Evolutionary conservation across 1,140 invertebrate species (phyloP).

Genomic region (Coelopa frigida): DNA sequence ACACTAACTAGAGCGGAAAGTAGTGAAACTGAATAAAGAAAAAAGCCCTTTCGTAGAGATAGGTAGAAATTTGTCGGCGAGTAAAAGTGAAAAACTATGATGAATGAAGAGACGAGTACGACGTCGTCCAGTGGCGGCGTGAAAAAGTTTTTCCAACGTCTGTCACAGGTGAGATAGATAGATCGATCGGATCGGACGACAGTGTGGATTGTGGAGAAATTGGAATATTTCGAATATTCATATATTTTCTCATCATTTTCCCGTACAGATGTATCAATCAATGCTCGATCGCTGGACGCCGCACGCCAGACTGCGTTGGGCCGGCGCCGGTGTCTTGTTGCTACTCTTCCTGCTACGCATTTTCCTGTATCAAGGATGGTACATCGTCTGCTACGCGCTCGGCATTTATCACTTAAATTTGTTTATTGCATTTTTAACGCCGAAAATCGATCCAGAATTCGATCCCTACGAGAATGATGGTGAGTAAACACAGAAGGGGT

Average conservation of each 20-base stretch:
- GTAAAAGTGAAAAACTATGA: slow-evolving; percentile 21
- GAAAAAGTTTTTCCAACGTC: slow-evolving; percentile 35
- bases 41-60: not conserved
- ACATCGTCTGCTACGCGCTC: slow-evolving; percentile 97
- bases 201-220: no score
- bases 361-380: slow-evolving; percentile 82
- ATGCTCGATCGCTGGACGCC: slow-evolving; percentile 60
- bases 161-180: slow-evolving; percentile 33
- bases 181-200: not conserved
- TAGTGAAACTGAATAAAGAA: slow-evolving; percentile 2
- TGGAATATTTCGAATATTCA: not conserved
- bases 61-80: no score
- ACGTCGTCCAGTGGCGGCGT: slow-evolving; percentile 28
- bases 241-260: no score
- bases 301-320: slow-evolving; percentile 53
- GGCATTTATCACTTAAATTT: slow-evolving; percentile 99
- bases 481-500: slow-evolving; percentile 47
- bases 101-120: slow-evolving; percentile 38
- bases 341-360: slow-evolving; percentile 54
- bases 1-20: slow-evolving; percentile 1
- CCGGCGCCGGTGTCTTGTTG: slow-evolving; percentile 49
- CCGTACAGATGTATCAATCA: slow-evolving; percentile 50
- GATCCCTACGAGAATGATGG: slow-evolving; percentile 69
- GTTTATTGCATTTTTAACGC: slow-evolving; percentile 98
- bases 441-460: slow-evolving; percentile 96